Base-by-base conservation (phyloP, 2,797 vertebrate genomes). In the Borostomias antarcticus region DNA sequence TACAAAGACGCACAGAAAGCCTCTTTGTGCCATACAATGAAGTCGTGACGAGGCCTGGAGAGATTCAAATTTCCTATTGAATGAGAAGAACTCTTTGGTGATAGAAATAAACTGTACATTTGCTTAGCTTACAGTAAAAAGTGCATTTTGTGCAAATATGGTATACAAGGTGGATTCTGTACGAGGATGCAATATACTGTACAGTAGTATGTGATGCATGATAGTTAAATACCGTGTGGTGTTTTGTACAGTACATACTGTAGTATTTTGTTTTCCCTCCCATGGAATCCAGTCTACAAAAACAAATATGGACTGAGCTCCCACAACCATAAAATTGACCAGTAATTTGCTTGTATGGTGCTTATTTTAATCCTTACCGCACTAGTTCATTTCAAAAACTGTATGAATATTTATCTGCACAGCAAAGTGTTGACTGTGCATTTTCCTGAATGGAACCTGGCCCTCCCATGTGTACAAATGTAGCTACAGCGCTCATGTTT, bases 401-500 rank as follows among this genome's bases (percentile, higher is more conserved):
- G 56, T 64, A 64, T 59, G 76, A 84, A 84, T 82, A 83, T 87
- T 83, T 83, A 78, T 74, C 65, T 48, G 13, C 66, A 68, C 32
- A 52, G 45, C 65, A 76, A 83, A 84, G 66, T 79, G 82, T 77
- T 88, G 79, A 81, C 80, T 78, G 74, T 79, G 80, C 79, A 30
- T 37, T 70, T 82, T 86, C 76, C 62, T 75, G 69, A 85, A 75
- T 77, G 70, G 79, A 76, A 70, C 67, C 40, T 1, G 35, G 26
- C 66, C 75, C 70, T 78, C 78, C 76, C 71, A 72, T 23, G 62
- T 76, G 72, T 62, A 19, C 72, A 2, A 23, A 9, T n/a, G n/a
- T 8, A 4, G 7, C 64, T 53, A 57, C 62, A 56, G 72, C 3
- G 65, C 61, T 76, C 68, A 73, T 4, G 15, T 71, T 54, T 59